phyloP scores from a whole-genome alignment of 2,797 vertebrate genomes.

The Clarias fuscus region DNA sequence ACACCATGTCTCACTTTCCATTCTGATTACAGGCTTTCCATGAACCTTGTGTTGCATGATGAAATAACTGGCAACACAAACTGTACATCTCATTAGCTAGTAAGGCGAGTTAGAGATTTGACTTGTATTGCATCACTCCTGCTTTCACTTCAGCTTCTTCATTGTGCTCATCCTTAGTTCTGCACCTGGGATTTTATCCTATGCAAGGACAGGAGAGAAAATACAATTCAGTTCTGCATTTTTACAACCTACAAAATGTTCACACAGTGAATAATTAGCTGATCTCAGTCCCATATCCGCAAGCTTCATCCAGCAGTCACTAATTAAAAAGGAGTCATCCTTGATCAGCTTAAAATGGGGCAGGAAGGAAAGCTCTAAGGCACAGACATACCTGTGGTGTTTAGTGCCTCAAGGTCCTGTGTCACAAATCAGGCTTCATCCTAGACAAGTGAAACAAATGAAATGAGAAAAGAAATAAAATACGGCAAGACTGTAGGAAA shows the following conservation, averaged over 20 bases:
- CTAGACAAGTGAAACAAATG: background rate
- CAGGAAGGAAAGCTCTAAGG: background rate
- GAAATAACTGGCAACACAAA: too few relatives aligned
- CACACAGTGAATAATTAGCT: background rate
- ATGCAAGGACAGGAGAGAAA: background rate
- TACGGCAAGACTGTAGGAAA: constrained; percentile 72
- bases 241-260: background rate
- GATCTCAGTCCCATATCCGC: constrained; percentile 99
- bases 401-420: rapidly evolving
- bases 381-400: constrained; percentile 48
- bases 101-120: too few relatives aligned
- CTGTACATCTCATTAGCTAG: background rate
- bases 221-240: too few relatives aligned
- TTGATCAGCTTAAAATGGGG: constrained; percentile 66
- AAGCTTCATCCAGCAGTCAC: constrained; percentile 91
- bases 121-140: background rate
- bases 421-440: too few relatives aligned
- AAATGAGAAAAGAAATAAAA: too few relatives aligned
- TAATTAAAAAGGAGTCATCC: constrained; percentile 78
- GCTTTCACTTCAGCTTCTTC: background rate
- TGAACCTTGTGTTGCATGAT: background rate
- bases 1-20: background rate
- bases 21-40: background rate
- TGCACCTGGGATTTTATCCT: background rate
- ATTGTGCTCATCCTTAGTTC: background rate